Conservation (phyloP, 2,797 vertebrate species). For the Zalophus californianus region DNA sequence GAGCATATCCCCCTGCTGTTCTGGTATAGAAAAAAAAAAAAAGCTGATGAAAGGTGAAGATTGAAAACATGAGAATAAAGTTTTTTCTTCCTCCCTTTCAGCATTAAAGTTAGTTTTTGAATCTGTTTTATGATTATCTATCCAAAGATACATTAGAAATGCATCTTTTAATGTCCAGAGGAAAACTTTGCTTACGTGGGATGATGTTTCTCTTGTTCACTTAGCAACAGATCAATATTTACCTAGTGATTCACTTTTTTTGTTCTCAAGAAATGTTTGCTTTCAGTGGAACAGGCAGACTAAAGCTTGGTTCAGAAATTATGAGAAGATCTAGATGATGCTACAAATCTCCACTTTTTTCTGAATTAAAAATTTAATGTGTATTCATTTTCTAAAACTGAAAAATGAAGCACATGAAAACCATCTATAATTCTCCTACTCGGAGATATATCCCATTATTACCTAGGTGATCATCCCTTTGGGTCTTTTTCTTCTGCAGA, state of each 20-base stretch:
- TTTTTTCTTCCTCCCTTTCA: background rate
- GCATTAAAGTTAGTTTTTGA: constrained; percentile 8
- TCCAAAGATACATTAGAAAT: constrained; percentile 2
- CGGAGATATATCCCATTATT: background rate
- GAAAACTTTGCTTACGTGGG: background rate
- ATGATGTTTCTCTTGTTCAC: background rate
- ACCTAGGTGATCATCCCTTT: background rate
- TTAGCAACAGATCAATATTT: constrained; percentile 70
- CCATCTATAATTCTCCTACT: background rate
- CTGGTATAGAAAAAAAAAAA: background rate
- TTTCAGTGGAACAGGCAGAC: constrained; percentile 27
- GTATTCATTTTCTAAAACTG: background rate
- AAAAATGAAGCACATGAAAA: background rate
- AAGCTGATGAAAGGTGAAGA: background rate
- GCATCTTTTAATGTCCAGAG: background rate
- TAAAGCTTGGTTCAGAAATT: constrained; percentile 13
- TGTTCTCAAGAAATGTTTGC: constrained; percentile 31
- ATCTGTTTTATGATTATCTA: constrained; percentile 15
- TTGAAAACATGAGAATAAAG: background rate
- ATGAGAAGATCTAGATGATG: background rate
- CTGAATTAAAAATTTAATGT: constrained; percentile 13
- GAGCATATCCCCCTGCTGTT: background rate
- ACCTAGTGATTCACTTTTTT: constrained; percentile 33
- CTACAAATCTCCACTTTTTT: background rate
- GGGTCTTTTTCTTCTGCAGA: background rate